Evolutionary conservation across 2,797 vertebrate species (phyloP).

Genomic region (Distichodus sexfasciatus): DNA sequence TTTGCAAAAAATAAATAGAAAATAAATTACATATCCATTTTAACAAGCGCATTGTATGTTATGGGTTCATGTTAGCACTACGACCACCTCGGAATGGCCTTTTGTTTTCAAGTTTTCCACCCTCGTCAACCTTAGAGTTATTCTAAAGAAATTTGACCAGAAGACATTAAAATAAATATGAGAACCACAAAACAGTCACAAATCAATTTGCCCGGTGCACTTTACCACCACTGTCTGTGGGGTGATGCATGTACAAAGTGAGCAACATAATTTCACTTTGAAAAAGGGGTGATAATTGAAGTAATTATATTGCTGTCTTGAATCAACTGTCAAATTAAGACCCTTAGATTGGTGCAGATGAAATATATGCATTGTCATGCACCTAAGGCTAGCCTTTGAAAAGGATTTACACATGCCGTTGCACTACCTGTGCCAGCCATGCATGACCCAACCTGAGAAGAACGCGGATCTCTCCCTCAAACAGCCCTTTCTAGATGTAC

Average conservation of each 20-base stretch:
- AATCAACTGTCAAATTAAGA: slow-evolving; percentile 5
- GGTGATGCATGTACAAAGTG: neutral
- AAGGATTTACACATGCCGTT: slow-evolving; percentile 11
- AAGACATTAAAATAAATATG: neutral
- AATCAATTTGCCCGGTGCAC: neutral
- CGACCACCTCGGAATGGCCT: neutral
- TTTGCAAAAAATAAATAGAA: slow-evolving; percentile 26
- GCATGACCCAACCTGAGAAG: slow-evolving; percentile 16
- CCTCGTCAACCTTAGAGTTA: neutral
- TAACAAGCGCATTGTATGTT: neutral
- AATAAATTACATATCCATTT: slow-evolving; percentile 30
- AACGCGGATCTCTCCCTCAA: slow-evolving; percentile 12
- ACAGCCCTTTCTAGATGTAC: neutral
- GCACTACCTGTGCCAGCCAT: slow-evolving; percentile 20
- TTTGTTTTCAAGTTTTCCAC: neutral
- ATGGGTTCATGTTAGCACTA: neutral
- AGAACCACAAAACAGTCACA: neutral
- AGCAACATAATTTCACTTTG: neutral
- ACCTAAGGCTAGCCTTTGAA: slow-evolving; percentile 24
- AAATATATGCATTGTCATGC: slow-evolving; percentile 16
- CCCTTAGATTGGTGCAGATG: neutral
- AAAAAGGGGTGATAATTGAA: neutral
- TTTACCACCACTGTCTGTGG: neutral
- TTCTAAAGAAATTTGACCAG: neutral
- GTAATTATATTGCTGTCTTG: neutral